phyloP scores from a whole-genome alignment of 2,888 invertebrate species.

The Leuctra nigra region DNA sequence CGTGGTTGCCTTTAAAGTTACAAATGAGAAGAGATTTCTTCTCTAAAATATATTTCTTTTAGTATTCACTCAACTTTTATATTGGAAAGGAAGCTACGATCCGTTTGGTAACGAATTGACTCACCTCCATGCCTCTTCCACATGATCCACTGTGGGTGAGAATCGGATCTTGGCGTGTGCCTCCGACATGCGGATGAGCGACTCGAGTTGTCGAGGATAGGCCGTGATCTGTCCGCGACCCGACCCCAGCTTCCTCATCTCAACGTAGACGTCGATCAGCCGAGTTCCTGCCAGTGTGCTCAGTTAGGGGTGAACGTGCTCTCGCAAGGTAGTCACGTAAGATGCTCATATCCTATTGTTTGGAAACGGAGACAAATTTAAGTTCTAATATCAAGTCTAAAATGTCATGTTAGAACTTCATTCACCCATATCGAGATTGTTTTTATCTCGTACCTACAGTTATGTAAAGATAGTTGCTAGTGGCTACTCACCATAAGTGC shows the following conservation, averaged over 20 bases:
- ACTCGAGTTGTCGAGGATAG: slow-evolving; percentile 96
- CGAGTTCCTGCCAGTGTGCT: slow-evolving; percentile 87
- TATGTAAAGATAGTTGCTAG: too few species aligned
- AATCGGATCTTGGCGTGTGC: slow-evolving; percentile 93
- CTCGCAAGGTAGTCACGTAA: slow-evolving; percentile 92
- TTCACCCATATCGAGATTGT: too few species aligned
- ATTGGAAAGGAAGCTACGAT: too few species aligned
- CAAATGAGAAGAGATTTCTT: too few species aligned
- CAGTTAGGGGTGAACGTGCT: slow-evolving; percentile 81
- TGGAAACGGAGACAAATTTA: too few species aligned
- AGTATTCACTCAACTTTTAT: too few species aligned
- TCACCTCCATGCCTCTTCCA: slow-evolving; percentile 94
- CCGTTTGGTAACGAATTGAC: too few species aligned
- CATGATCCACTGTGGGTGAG: slow-evolving; percentile 75
- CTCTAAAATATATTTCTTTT: too few species aligned
- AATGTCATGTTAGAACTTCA: too few species aligned
- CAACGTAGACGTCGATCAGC: slow-evolving; percentile 89
- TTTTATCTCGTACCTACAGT: too few species aligned
- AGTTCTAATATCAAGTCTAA: too few species aligned
- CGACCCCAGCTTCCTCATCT: slow-evolving; percentile 88
- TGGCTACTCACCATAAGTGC: slow-evolving; percentile 63
- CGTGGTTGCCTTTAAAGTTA: too few species aligned
- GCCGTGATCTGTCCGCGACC: slow-evolving; percentile 94
- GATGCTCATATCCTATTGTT: slow-evolving; percentile 71
- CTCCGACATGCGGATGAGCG: slow-evolving; percentile 90